Evolutionary conservation across 2,888 invertebrate genomes (phyloP).

Genomic region (Mesorhabditis sp.): DNA sequence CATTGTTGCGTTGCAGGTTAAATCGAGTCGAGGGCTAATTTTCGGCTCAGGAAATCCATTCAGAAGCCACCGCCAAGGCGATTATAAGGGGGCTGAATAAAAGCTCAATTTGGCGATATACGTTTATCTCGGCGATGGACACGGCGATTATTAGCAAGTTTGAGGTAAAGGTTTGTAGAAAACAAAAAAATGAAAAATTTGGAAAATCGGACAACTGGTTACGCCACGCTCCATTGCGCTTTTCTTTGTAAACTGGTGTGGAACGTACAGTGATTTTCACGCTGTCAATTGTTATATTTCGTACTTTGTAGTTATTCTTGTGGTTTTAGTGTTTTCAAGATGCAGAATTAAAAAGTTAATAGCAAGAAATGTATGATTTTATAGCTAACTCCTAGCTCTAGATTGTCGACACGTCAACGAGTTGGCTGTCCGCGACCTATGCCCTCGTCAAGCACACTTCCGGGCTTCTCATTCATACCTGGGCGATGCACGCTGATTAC

Average conservation of each 20-base stretch:
- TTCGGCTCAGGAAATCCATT: background rate
- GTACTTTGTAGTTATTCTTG: too few relatives aligned
- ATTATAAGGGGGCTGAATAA: background rate
- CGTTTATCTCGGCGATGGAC: background rate
- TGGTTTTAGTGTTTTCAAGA: too few relatives aligned
- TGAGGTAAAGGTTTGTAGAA: background rate
- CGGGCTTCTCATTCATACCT: background rate
- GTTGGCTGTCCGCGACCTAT: background rate
- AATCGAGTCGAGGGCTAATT: background rate
- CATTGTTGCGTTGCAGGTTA: slow-evolving; percentile 40
- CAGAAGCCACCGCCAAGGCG: background rate
- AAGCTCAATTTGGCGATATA: background rate
- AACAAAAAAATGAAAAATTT: background rate
- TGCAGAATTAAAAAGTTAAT: too few relatives aligned
- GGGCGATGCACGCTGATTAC: background rate
- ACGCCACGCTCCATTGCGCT: too few relatives aligned
- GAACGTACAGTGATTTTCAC: too few relatives aligned
- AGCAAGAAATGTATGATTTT: too few relatives aligned
- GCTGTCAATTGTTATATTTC: too few relatives aligned
- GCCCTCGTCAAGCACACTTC: background rate
- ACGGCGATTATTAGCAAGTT: background rate
- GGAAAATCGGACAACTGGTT: too few relatives aligned
- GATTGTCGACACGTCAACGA: slow-evolving; percentile 1
- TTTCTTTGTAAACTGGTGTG: too few relatives aligned
- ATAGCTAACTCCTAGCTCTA: background rate